Evolutionary conservation across 1,140 invertebrate genomes (phyloP).

Genomic region (Tetranychus cinnabarinus): DNA sequence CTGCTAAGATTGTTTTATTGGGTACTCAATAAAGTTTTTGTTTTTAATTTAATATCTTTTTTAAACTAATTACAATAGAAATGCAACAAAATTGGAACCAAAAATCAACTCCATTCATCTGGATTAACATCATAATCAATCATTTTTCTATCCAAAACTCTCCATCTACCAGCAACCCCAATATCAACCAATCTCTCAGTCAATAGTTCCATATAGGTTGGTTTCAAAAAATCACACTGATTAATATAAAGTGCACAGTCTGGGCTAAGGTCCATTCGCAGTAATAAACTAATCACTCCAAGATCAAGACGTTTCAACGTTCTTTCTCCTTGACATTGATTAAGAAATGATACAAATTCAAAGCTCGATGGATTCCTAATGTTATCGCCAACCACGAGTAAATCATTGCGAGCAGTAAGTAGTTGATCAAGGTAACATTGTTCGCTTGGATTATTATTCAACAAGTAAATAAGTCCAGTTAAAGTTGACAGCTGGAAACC

Average conservation of each 20-base stretch:
- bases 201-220: constrained; percentile 22
- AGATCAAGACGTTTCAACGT: constrained; percentile 36
- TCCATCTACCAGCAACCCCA: constrained; percentile 48
- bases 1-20: too few relatives aligned
- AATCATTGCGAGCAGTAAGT: constrained; percentile 30
- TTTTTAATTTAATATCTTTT: too few relatives aligned
- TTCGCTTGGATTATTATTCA: constrained; percentile 34
- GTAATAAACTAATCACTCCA: constrained; percentile 45
- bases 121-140: constrained; percentile 49
- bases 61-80: too few relatives aligned
- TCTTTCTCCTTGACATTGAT: constrained; percentile 36
- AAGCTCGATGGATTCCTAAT: constrained; percentile 39
- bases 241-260: constrained; percentile 40
- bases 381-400: constrained; percentile 35
- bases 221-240: constrained; percentile 41
- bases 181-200: constrained; percentile 44
- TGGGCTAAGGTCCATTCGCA: constrained; percentile 38
- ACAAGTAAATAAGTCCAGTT: not conserved
- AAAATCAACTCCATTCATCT: constrained; percentile 20
- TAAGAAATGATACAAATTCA: constrained; percentile 34
- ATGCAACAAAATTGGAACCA: not conserved
- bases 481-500: not conserved
- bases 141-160: constrained; percentile 41
- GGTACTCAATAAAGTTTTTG: too few relatives aligned
- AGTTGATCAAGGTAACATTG: constrained; percentile 32